These are phyloP conservation scores for Coremacera marginata DNA, from an alignment of 2,888 invertebrate genomes.

Conservation along the genomic window DNA sequence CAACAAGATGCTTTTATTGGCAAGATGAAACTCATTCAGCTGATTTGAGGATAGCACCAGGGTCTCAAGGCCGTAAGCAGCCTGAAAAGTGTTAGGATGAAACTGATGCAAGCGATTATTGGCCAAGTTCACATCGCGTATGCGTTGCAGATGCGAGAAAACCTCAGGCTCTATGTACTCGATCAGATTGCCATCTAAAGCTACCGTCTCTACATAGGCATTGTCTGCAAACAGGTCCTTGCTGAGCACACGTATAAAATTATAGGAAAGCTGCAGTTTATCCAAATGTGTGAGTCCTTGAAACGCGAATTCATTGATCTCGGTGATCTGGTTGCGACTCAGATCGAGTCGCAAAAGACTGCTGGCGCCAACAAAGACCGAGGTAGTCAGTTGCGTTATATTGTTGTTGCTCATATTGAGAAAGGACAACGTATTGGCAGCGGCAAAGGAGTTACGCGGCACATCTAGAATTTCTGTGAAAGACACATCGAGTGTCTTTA, in stretches of 20 bases:
- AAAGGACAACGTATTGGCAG: constrained; percentile 61
- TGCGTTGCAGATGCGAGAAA: constrained; percentile 61
- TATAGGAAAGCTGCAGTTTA: constrained; percentile 58
- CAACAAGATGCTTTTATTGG: constrained; percentile 59
- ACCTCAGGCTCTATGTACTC: constrained; percentile 61
- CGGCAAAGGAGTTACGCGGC: constrained; percentile 64
- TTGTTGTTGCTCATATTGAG: constrained; percentile 65
- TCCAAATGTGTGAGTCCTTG: constrained; percentile 58
- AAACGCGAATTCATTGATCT: constrained; percentile 63
- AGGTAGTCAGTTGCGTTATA: constrained; percentile 63
- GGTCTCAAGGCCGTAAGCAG: constrained; percentile 60
- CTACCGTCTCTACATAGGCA: constrained; percentile 59
- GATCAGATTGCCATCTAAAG: constrained; percentile 62
- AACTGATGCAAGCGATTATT: constrained; percentile 59
- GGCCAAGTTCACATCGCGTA: constrained; percentile 63
- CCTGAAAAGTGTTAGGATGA: constrained; percentile 64
- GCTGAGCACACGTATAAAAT: constrained; percentile 57
- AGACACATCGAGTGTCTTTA: constrained; percentile 65
- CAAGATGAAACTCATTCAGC: constrained; percentile 56
- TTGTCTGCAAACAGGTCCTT: constrained; percentile 65
- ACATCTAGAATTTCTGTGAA: constrained; percentile 65
- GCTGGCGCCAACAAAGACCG: constrained; percentile 65
- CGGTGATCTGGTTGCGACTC: constrained; percentile 60
- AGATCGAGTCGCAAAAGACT: constrained; percentile 63
- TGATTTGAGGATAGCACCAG: constrained; percentile 58